phyloP scores from a whole-genome alignment of 2,797 vertebrate species.

The Coregonus sp. region DNA sequence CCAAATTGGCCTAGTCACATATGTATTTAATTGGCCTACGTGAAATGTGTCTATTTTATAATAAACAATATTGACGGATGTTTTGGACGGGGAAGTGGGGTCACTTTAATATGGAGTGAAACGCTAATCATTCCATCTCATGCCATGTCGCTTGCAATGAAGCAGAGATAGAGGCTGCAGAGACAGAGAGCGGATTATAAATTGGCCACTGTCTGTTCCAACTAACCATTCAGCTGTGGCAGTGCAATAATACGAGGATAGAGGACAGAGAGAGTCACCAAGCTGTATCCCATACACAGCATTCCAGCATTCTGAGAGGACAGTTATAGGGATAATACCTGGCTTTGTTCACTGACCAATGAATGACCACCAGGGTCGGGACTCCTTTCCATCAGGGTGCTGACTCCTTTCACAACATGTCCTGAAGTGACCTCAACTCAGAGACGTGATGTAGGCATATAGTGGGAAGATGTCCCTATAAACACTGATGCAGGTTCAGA shows the following conservation, averaged over 20 bases:
- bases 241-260: conserved; percentile 63
- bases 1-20: neutral
- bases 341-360: neutral
- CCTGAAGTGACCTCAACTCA: neutral
- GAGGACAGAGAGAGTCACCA: conserved; percentile 28
- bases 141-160: neutral
- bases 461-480: no score
- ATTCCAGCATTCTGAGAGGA: neutral
- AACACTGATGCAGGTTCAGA: no score
- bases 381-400: neutral
- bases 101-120: neutral
- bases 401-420: neutral
- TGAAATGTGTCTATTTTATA: no score
- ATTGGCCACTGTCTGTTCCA: conserved; percentile 48
- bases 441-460: neutral
- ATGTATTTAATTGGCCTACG: neutral
- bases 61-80: neutral
- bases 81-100: no score
- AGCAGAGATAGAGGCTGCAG: conserved; percentile 16
- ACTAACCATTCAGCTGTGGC: conserved; percentile 20
- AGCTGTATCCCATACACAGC: conserved; percentile 20
- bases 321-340: neutral
- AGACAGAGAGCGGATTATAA: conserved; percentile 60
- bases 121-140: neutral
- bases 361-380: neutral